These are phyloP conservation scores for Drosophila asahinai DNA, from an alignment of 1,140 invertebrate species.

Conservation along the genomic window DNA sequence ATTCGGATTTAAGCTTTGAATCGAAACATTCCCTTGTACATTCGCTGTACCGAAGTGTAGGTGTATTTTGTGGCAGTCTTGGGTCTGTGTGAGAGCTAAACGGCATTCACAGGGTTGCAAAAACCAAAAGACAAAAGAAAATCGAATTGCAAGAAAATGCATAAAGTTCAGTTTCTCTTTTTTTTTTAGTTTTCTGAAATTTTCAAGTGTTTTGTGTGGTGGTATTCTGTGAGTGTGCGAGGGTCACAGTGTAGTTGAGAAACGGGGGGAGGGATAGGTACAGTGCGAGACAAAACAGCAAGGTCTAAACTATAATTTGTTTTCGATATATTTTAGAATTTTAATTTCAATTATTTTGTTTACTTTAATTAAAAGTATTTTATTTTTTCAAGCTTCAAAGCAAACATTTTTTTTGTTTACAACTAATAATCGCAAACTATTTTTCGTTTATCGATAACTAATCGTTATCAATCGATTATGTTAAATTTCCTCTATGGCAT, in stretches of 20 bases:
- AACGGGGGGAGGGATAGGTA: background rate
- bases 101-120: constrained; percentile 51
- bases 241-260: constrained; percentile 16
- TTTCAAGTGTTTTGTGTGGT: constrained; percentile 25
- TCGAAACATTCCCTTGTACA: constrained; percentile 43
- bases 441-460: background rate
- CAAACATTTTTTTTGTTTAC: background rate
- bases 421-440: background rate
- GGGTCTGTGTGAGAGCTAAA: constrained; percentile 25
- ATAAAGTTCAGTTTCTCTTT: constrained; percentile 14
- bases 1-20: constrained; percentile 32
- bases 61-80: background rate
- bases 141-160: constrained; percentile 37
- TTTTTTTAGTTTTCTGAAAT: constrained; percentile 25
- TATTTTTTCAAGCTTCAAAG: background rate
- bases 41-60: constrained; percentile 29
- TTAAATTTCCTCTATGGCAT: background rate
- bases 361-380: background rate
- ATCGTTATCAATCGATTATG: too few species aligned
- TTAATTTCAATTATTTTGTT: background rate
- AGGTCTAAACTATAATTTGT: background rate
- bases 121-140: constrained; percentile 32
- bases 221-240: constrained; percentile 6
- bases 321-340: background rate
- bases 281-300: constrained; percentile 11